Evolutionary conservation across 2,113 vertebrate genomes (phyloP).

Genomic region (Pygoscelis antarcticus): DNA sequence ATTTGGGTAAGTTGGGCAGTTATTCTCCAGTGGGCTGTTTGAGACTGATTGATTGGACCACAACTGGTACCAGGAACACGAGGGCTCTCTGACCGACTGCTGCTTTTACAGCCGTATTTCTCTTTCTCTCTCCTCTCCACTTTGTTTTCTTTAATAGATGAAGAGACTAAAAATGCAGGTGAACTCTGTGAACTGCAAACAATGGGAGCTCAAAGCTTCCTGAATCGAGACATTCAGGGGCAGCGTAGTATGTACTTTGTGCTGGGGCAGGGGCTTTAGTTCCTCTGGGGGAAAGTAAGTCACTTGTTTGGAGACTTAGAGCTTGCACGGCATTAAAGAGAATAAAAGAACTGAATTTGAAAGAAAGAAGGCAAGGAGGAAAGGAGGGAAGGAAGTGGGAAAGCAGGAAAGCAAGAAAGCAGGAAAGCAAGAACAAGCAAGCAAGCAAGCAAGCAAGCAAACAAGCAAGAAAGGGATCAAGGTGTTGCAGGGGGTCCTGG

Average conservation of each 20-base stretch:
- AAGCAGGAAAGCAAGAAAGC: no score
- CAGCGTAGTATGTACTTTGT: neutral
- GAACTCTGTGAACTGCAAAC: slow-evolving; percentile 64
- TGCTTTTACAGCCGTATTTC: neutral
- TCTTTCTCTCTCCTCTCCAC: neutral
- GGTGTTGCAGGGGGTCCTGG: neutral
- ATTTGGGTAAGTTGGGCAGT: slow-evolving; percentile 48
- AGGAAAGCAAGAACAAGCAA: neutral
- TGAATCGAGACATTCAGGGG: slow-evolving; percentile 1
- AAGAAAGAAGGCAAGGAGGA: neutral
- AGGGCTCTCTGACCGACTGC: neutral
- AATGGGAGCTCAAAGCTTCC: slow-evolving; percentile 36
- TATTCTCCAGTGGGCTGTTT: slow-evolving; percentile 36
- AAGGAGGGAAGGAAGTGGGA: no score
- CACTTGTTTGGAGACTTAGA: neutral
- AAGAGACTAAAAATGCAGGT: slow-evolving; percentile 53
- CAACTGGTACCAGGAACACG: neutral
- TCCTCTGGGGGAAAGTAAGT: neutral
- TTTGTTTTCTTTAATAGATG: slow-evolving; percentile 63
- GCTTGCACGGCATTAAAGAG: neutral
- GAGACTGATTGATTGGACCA: slow-evolving; percentile 48
- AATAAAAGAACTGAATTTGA: neutral
- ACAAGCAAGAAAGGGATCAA: neutral
- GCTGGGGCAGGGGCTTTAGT: neutral
- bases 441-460: no score